Evolutionary conservation across 2,888 invertebrate species (phyloP), one percentile per base, ranked within the genome.

Genomic region (Linnaemya tessellans): DNA sequence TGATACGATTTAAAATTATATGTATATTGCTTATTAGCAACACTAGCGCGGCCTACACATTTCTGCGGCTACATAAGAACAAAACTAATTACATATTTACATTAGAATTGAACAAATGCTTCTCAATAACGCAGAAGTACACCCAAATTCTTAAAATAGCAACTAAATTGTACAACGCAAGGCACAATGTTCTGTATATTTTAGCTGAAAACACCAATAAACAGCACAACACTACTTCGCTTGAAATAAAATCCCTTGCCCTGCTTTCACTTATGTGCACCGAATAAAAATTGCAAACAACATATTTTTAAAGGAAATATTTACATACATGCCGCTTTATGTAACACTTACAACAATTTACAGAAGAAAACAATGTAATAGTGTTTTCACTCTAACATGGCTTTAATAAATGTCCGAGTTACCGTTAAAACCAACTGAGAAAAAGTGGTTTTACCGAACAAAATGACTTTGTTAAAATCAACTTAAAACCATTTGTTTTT

Each of bases 101-200:
- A 84, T 25, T 25, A 74, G 35, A 60, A 62, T 18, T 62, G n/a
- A 67, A 75, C 58, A 73, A 73, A 73, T 60, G 49, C 60, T 64
- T 43, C 22, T 38, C 65, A 75, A 67, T 62, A 54, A 41, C 46
- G 49, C 54, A 73, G 62, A 80, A 60, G 70, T 25, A 77, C 35
- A 67, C 49, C 25, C 22, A 4, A 49, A 67, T 1, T 67, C 65
- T 67, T 67, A 49, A 67, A 67, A 67, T 67, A 67, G 65, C 30
- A 67, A 67, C 30, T n/a, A 49, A 67, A 49, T 49, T 67, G 65
- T 49, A 49, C 49, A 30, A 30, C 10, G 18, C 43, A 64, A 35
- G 30, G 49, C 13, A 67, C 20, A 67, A 67, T 30, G 18, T 49
- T 49, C 20, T 35, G 7, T 22, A 20, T 46, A 5, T 22, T 22